Evolutionary conservation across 2,797 vertebrate genomes (phyloP).

Genomic region (Heliangelus exortis): DNA sequence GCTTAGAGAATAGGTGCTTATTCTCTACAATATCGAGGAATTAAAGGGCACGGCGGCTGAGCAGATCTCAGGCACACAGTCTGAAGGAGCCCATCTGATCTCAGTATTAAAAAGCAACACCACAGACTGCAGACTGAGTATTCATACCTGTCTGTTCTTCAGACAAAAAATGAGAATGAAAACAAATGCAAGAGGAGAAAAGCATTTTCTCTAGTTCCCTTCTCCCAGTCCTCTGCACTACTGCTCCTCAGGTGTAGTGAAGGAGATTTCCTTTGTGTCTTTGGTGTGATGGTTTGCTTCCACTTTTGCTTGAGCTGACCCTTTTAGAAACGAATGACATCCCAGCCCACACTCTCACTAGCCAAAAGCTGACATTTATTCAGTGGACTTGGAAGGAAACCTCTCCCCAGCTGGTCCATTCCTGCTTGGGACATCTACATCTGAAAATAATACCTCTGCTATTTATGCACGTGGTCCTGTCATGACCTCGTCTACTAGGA

Average conservation of each 20-base stretch:
- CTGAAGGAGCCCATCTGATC: background rate
- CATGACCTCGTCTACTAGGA: slow-evolving; percentile 72
- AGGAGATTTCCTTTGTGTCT: background rate
- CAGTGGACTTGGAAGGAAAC: background rate
- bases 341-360: background rate
- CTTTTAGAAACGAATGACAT: background rate
- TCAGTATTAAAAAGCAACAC: background rate
- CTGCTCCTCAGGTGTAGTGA: background rate
- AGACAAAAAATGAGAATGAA: background rate
- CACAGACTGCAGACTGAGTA: background rate
- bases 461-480: slow-evolving; percentile 76
- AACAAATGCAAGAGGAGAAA: background rate
- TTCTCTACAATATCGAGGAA: background rate
- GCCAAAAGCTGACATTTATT: background rate
- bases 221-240: background rate
- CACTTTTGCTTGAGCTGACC: background rate
- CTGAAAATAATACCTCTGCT: slow-evolving; percentile 74
- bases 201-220: background rate
- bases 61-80: background rate
- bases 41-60: background rate
- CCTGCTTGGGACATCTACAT: slow-evolving; percentile 62
- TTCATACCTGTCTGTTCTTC: background rate
- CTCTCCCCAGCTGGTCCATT: slow-evolving; percentile 43
- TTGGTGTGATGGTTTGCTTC: background rate
- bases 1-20: slow-evolving; percentile 17